Base-by-base conservation (phyloP, 2,113 vertebrate genomes). In the Semnornis frantzii region DNA sequence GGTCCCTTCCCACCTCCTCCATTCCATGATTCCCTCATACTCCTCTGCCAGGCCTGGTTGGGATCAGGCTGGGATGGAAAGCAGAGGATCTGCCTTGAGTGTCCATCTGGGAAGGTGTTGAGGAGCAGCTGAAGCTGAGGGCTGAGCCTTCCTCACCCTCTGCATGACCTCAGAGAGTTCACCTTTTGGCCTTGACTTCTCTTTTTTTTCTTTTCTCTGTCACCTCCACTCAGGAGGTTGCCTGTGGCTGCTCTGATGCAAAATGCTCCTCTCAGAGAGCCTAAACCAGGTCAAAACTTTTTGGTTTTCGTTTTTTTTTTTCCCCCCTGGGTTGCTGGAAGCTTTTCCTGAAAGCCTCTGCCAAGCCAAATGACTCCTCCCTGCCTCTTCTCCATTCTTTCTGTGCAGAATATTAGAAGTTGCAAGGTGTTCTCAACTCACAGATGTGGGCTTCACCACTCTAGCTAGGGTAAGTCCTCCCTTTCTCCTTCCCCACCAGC, bases 391-490 rank as follows among this genome's bases (percentile, higher is more conserved):
- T 2, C 37, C 37, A 37, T 76, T 82, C 95, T 88, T 92, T 94
- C 78, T 78, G 55, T 94, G 94, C 97, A 99, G 99, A 98, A 99
- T 99, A 98, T 95, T 99, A 97, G 99, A 99, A 96, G 99, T 99
- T 75, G 99, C 99, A 64, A 98, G 99, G 86, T 99, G 99, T 97
- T 99, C 99, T 73, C 99, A 99, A 30, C 98, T 99, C 84, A 99
- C 99, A 94, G 99, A 99, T 48, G 98, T 99, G 95, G 99, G 99
- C 81, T 99, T 99, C 92, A 99, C 98, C 91, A 99, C 99, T 76
- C 98, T 99, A 94, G 99, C 99, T 42, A 98, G 99, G 98, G 99
- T 99, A 96, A 98, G 98, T 88, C 87, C 89, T 16, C 1, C 21
- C 1, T 42, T 39, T 52, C 65, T 24, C 3, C n/a, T 64, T 37